These are phyloP conservation scores for Andrena fulva DNA, from an alignment of 2,888 invertebrate species.

Conservation along the genomic window DNA sequence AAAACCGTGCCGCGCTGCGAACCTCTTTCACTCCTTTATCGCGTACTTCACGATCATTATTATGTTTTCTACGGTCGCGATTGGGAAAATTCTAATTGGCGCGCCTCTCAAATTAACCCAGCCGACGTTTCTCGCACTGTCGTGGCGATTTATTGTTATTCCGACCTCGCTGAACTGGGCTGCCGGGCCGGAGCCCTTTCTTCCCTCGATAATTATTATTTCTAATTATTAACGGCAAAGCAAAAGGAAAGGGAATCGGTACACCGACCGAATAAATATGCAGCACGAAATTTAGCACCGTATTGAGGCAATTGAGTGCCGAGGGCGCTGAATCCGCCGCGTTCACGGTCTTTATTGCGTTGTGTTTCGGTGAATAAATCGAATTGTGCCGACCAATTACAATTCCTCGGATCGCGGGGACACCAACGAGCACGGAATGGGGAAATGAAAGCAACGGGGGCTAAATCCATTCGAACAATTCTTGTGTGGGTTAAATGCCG, in stretches of 20 bases:
- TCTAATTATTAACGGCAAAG: conserved; percentile 58
- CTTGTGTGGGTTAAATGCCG: not conserved
- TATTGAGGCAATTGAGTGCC: conserved; percentile 52
- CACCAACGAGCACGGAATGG: not conserved
- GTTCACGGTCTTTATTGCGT: conserved; percentile 53
- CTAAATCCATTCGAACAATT: not conserved
- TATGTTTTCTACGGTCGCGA: conserved; percentile 41
- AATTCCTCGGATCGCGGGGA: conserved; percentile 35
- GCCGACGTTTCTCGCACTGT: conserved; percentile 19
- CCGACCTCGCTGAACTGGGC: not conserved
- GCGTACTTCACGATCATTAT: conserved; percentile 36
- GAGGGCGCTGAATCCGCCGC: conserved; percentile 42
- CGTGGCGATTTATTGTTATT: conserved; percentile 58
- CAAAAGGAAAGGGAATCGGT: conserved; percentile 12
- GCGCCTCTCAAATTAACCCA: conserved; percentile 53
- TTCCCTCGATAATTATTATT: conserved; percentile 63
- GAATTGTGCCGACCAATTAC: conserved; percentile 54
- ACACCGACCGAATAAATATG: conserved; percentile 46
- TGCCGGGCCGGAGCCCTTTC: conserved; percentile 14
- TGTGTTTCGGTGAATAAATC: conserved; percentile 53
- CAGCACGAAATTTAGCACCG: conserved; percentile 48
- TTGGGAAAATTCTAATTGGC: conserved; percentile 57
- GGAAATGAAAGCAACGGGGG: conserved; percentile 9
- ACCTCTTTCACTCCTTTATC: conserved; percentile 29
- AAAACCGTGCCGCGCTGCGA: conserved; percentile 6